phyloP scores from a whole-genome alignment of 2,113 vertebrate species.

The Podiceps cristatus region DNA sequence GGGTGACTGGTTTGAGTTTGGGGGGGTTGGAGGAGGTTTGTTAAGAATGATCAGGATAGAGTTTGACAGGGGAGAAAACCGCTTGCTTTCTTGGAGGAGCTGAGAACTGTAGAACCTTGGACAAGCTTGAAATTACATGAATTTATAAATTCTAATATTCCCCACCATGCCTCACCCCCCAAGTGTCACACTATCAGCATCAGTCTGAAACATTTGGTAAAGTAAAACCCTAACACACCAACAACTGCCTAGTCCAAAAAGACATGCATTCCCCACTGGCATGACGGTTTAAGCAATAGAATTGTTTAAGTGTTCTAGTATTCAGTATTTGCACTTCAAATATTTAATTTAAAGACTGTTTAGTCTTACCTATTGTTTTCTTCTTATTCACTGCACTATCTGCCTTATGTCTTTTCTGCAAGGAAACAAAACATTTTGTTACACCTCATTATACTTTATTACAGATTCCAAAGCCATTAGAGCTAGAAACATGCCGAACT shows the following conservation, averaged over 20 bases:
- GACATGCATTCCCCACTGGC: neutral
- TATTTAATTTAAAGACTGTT: neutral
- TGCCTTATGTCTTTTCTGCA: conserved; percentile 96
- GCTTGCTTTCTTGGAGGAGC: neutral
- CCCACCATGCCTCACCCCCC: neutral
- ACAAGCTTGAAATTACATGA: neutral
- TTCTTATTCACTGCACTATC: conserved; percentile 98
- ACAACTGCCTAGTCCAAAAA: neutral
- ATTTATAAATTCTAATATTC: neutral
- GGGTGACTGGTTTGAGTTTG: neutral
- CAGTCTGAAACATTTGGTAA: neutral
- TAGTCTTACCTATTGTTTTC: conserved; percentile 91
- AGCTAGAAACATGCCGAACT: neutral
- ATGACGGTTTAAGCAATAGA: neutral
- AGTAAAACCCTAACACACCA: neutral
- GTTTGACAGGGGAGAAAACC: neutral
- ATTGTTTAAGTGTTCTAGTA: neutral
- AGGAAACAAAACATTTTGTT: conserved; percentile 53
- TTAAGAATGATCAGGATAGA: neutral
- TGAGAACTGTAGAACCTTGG: neutral
- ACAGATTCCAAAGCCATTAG: neutral
- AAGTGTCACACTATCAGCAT: neutral
- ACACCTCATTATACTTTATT: neutral
- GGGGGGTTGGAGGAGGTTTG: no score
- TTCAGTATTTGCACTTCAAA: neutral